Conservation (phyloP, 2,113 vertebrate species). For the Entelurus aequoreus region DNA sequence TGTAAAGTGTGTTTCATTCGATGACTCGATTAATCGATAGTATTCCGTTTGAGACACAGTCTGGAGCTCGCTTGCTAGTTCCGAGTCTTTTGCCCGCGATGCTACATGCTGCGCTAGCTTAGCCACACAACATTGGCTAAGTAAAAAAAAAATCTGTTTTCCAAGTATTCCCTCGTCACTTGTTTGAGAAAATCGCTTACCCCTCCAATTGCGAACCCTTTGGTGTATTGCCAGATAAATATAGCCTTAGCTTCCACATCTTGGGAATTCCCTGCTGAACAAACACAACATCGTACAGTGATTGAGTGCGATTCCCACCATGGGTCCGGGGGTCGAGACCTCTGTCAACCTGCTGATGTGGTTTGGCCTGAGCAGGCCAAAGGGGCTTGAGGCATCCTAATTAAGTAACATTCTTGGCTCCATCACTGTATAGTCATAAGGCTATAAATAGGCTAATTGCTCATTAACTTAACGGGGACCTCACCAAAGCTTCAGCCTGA, state of each 20-base stretch:
- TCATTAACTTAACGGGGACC: conserved; percentile 49
- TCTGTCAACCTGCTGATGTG: conserved; percentile 23
- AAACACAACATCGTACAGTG: conserved; percentile 10
- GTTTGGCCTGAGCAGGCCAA: neutral
- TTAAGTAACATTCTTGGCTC: conserved; percentile 21
- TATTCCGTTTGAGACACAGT: too few relatives aligned
- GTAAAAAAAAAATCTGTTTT: neutral
- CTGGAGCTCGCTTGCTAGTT: too few relatives aligned
- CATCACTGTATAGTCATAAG: conserved; percentile 29
- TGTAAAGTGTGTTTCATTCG: too few relatives aligned
- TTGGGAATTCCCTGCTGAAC: conserved; percentile 18
- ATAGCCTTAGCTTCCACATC: conserved; percentile 23
- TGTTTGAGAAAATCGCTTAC: conserved; percentile 24
- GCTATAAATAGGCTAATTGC: conserved; percentile 49
- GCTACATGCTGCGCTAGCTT: neutral
- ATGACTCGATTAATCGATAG: too few relatives aligned
- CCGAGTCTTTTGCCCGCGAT: too few relatives aligned
- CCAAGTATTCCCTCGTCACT: conserved; percentile 30
- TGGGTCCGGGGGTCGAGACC: neutral
- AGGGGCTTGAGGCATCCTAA: conserved; percentile 22
- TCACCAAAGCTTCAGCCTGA: conserved; percentile 49
- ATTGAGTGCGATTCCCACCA: conserved; percentile 23
- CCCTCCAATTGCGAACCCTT: neutral
- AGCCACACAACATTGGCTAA: neutral
- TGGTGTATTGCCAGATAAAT: conserved; percentile 13